These are phyloP conservation scores for Mycteria americana DNA, from an alignment of 2,797 vertebrate genomes.

Conservation along the genomic window DNA sequence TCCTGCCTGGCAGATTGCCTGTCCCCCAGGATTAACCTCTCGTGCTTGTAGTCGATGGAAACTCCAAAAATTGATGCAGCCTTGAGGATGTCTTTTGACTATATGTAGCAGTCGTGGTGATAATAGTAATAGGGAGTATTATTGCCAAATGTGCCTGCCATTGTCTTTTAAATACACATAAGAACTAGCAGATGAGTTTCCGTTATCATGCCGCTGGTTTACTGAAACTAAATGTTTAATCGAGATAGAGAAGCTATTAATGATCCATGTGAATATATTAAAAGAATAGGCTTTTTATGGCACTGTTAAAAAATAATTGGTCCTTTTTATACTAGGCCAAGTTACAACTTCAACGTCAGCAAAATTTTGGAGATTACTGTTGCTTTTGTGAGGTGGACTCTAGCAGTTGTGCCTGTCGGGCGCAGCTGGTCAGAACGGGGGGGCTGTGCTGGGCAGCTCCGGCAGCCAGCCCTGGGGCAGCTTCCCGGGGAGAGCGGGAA, in stretches of 20 bases:
- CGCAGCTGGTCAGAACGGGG: background rate
- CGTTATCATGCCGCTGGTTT: background rate
- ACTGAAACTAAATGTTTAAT: background rate
- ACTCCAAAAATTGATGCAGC: background rate
- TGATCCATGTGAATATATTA: background rate
- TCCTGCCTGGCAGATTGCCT: background rate
- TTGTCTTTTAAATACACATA: background rate
- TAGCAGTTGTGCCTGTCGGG: background rate
- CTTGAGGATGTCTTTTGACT: background rate
- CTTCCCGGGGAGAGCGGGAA: background rate
- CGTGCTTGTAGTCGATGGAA: accelerated
- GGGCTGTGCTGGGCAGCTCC: background rate
- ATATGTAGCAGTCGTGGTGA: background rate
- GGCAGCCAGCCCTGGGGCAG: background rate
- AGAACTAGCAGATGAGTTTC: background rate
- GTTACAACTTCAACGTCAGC: background rate
- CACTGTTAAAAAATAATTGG: background rate
- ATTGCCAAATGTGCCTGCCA: background rate
- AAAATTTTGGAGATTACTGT: background rate
- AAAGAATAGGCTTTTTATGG: background rate
- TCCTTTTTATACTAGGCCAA: background rate
- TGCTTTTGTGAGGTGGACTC: background rate
- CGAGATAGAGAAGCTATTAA: background rate
- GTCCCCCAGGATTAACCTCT: background rate
- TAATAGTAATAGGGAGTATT: background rate